These are phyloP conservation scores for Acrobasis suavella DNA, from an alignment of 2,888 invertebrate genomes.

Conservation along the genomic window DNA sequence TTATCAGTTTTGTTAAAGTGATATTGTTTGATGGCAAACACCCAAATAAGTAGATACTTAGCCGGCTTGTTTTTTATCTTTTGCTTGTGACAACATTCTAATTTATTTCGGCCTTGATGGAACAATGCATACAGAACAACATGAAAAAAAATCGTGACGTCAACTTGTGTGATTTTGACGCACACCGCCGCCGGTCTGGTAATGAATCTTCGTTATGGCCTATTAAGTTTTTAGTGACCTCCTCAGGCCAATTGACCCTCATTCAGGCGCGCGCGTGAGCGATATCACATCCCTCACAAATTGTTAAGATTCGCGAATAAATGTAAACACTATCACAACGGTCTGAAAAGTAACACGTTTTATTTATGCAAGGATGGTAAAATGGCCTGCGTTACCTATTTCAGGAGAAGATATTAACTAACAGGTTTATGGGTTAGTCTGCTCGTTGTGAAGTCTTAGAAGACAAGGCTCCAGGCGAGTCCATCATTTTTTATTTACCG, in stretches of 20 bases:
- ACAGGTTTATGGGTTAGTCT: too few species aligned
- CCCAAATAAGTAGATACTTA: background rate
- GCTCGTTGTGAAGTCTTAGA: too few species aligned
- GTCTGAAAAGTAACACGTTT: too few species aligned
- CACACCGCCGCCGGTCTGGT: conserved; percentile 53
- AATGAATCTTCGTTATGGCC: conserved; percentile 68
- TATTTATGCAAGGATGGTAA: too few species aligned
- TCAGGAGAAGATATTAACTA: too few species aligned
- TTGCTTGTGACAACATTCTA: conserved; percentile 14
- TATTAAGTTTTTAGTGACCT: conserved; percentile 68
- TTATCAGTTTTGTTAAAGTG: background rate
- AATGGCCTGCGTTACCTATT: too few species aligned
- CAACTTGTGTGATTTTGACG: conserved; percentile 58
- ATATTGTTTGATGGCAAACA: background rate
- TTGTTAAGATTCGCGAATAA: conserved; percentile 23
- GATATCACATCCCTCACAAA: conserved; percentile 46
- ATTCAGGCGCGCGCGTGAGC: conserved; percentile 57
- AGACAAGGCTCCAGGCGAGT: too few species aligned
- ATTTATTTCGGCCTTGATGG: conserved; percentile 37
- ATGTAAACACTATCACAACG: background rate
- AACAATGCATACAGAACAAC: conserved; percentile 25
- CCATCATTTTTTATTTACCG: too few species aligned
- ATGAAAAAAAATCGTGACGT: conserved; percentile 53
- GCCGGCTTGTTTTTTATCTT: conserved; percentile 24
- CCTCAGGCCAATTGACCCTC: conserved; percentile 69